Conservation (phyloP, 2,113 vertebrate species). For the Thunnus thynnus region DNA sequence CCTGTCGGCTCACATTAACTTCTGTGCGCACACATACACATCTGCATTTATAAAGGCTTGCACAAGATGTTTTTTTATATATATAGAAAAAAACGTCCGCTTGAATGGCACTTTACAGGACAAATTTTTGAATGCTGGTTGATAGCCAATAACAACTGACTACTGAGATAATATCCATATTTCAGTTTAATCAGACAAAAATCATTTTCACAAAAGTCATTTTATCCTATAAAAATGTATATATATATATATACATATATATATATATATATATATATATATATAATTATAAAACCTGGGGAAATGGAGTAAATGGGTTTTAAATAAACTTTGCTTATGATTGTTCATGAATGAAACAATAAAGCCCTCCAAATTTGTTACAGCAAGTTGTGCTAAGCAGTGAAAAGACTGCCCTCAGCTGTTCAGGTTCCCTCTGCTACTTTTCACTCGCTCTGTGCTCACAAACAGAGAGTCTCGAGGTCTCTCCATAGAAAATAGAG, state of each 20-base stretch:
- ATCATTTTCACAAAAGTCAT: background rate
- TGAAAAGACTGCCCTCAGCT: background rate
- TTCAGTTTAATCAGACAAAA: background rate
- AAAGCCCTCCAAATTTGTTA: too few species aligned
- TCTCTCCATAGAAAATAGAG: background rate
- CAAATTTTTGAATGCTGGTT: slow-evolving; percentile 41
- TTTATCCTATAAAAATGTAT: background rate
- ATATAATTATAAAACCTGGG: background rate
- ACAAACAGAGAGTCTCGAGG: background rate
- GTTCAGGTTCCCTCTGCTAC: background rate
- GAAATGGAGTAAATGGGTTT: too few species aligned
- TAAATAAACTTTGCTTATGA: too few species aligned
- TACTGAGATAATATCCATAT: slow-evolving; percentile 3
- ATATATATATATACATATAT: background rate
- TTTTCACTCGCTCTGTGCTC: background rate
- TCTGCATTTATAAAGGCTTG: slow-evolving; percentile 50
- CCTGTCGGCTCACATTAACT: slow-evolving; percentile 66
- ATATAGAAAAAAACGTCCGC: slow-evolving; percentile 23
- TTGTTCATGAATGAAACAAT: too few species aligned
- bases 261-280: too few species aligned
- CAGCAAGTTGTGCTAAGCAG: too few species aligned
- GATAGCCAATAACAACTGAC: background rate
- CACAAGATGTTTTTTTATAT: slow-evolving; percentile 13
- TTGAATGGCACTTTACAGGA: slow-evolving; percentile 49
- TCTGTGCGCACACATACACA: slow-evolving; percentile 58